Evolutionary conservation across 2,888 invertebrate genomes (phyloP), one percentile per base, ranked within the genome.

Genomic region (Eupithecia abbreviata): DNA sequence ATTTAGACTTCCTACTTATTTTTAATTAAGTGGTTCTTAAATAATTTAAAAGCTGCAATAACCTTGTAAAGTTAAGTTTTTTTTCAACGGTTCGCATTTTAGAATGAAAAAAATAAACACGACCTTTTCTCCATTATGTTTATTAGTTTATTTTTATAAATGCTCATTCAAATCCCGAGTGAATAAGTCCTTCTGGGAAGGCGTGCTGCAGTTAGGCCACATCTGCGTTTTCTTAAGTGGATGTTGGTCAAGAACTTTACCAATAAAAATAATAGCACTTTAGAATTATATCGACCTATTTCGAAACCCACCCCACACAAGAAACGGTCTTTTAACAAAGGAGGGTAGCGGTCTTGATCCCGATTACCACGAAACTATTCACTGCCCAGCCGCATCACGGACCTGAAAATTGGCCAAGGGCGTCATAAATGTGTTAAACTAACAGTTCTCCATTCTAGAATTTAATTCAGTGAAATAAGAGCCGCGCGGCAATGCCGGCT

Each of bases 1-100:
- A 62, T 62, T 62, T 62, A 12, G 62, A 30, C 62, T 62, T 9
- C 62, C 18, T 62, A 62, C 62, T 9, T 62, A 12, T 62, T 12
- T 30, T 30, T 12, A 66, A 68, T 68, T 68, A 68, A 68, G 67
- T 45, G 43, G n/a, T 18, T n/a, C 45, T 18, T 43, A 58, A 43
- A 10, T 18, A 43, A 4, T 68, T 68, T 68, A 45, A 68, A 43
- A 67, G 43, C 67, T 62, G 30, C 18, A 62, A 62, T 10, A 30
- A 4, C 30, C 62, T 62, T 62, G 9, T 18, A 9, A 58, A 10
- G 55, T 10, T 18, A 7, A 2, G 18, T 18, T 18, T 3, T 58
- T 18, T 9, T 51, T 51, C 51, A 58, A 18, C 9, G 18, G 3
- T 3, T 58, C n/a, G 18, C 18, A 18, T 58, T 9, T 6, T 7